These are phyloP conservation scores for Euzetes globulus DNA, from an alignment of 2,888 invertebrate genomes.

Conservation along the genomic window DNA sequence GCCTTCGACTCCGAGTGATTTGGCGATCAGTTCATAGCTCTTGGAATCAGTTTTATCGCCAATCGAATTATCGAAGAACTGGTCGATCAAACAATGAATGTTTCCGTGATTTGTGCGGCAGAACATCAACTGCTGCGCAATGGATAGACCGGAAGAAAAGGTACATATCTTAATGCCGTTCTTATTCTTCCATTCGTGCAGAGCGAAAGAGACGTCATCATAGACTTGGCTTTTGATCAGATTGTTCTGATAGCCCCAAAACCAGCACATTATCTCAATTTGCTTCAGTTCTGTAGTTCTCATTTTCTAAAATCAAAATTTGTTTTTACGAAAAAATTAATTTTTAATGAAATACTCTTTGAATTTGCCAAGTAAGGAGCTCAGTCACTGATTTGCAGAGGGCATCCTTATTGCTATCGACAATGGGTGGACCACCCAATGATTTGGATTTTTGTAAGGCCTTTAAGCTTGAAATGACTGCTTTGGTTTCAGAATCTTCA, in stretches of 20 bases:
- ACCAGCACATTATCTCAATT: conserved; percentile 35
- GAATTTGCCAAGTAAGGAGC: conserved; percentile 33
- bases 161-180: conserved; percentile 29
- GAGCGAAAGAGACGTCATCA: conserved; percentile 30
- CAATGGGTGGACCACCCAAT: no score
- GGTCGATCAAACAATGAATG: background rate
- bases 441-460: no score
- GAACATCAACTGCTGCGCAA: conserved; percentile 35
- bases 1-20: background rate
- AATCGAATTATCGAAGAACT: conserved; percentile 34
- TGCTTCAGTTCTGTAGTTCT: conserved; percentile 35
- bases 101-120: conserved; percentile 35
- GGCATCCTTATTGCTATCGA: background rate
- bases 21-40: conserved; percentile 21
- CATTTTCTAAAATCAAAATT: background rate
- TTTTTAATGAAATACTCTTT: background rate
- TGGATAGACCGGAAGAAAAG: conserved; percentile 34
- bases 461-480: background rate
- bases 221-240: conserved; percentile 34
- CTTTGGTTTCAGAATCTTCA: background rate
- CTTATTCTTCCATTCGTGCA: conserved; percentile 32
- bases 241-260: conserved; percentile 35
- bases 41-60: conserved; percentile 29
- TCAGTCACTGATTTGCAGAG: conserved; percentile 20
- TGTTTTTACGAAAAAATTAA: no score